Conservation (phyloP, 2,797 vertebrate genomes). For the Molossus molossus region DNA sequence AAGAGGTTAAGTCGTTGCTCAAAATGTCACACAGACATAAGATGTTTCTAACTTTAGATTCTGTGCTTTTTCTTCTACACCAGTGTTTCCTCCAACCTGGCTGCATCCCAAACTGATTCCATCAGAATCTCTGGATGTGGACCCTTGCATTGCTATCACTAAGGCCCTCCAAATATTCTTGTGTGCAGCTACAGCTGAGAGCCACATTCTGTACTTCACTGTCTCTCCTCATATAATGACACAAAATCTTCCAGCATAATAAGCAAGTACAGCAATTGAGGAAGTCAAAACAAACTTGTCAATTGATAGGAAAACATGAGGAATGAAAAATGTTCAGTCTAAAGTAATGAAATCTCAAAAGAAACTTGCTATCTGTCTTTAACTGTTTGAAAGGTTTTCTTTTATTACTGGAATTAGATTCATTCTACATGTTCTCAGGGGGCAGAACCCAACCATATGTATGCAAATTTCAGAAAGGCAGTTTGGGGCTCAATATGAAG, state of each 20-base stretch:
- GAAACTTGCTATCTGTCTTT: neutral
- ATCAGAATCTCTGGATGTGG: neutral
- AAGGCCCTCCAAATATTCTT: conserved; percentile 2
- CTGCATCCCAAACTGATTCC: neutral
- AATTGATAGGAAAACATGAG: conserved; percentile 9
- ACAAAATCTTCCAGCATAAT: neutral
- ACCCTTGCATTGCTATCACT: neutral
- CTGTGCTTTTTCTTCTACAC: neutral
- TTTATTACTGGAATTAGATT: neutral
- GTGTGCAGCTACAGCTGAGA: neutral
- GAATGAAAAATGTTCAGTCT: neutral
- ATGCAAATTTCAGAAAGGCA: neutral
- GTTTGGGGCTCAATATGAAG: neutral
- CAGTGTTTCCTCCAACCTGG: neutral
- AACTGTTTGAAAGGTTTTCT: neutral
- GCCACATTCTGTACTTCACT: neutral
- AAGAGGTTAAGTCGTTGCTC: neutral
- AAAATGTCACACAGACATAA: neutral
- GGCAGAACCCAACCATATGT: neutral
- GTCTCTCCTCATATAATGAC: neutral
- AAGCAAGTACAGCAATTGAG: neutral
- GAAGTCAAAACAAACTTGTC: neutral
- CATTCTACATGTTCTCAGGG: neutral
- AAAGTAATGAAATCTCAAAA: conserved; percentile 18
- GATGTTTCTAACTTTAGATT: neutral